Evolutionary conservation across 1,140 invertebrate genomes (phyloP).

Genomic region (Apis laboriosa): DNA sequence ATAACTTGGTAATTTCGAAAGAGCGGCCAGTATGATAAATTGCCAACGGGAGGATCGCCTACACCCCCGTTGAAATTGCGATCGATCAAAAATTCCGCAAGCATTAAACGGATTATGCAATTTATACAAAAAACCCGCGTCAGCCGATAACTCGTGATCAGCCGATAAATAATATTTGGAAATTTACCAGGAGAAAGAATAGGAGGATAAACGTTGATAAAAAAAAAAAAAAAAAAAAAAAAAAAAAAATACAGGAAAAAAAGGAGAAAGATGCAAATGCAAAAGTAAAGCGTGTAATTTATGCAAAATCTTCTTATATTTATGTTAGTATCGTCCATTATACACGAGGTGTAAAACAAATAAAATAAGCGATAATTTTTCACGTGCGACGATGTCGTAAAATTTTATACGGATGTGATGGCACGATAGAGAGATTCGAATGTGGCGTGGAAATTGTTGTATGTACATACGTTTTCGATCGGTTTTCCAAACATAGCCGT

Average conservation of each 20-base stretch:
- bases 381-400: conserved; percentile 17
- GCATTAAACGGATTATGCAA: conserved; percentile 25
- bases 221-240: not conserved
- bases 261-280: not conserved
- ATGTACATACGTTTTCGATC: not conserved
- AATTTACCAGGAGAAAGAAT: not conserved
- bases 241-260: too few relatives aligned
- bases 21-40: conserved; percentile 24
- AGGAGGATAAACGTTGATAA: too few relatives aligned
- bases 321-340: conserved; percentile 15
- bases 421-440: not conserved
- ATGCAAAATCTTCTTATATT: conserved; percentile 46
- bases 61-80: conserved; percentile 10
- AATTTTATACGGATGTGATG: conserved; percentile 8
- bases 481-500: conserved; percentile 6
- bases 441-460: not conserved
- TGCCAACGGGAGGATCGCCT: not conserved
- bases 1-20: conserved; percentile 32
- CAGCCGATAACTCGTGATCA: not conserved
- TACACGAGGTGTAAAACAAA: conserved; percentile 17
- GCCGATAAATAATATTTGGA: not conserved
- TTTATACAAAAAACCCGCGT: conserved; percentile 40
- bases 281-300: conserved; percentile 30
- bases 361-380: conserved; percentile 24
- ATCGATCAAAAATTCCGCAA: conserved; percentile 28